Conservation (phyloP, 2,113 vertebrate species). For the Saguinus imperator region DNA sequence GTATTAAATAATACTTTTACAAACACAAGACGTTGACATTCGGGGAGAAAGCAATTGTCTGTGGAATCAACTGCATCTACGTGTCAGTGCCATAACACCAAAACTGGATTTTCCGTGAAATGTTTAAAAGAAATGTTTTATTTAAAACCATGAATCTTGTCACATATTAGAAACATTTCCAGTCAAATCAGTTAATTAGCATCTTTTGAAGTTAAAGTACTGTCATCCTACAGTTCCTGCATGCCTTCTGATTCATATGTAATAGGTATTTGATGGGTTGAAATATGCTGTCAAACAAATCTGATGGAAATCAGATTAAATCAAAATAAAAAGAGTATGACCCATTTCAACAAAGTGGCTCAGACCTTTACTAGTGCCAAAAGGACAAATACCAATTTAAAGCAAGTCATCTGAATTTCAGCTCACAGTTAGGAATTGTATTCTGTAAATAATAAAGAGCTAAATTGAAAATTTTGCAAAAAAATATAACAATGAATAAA, state of each 20-base stretch:
- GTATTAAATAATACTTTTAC: not conserved
- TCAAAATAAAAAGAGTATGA: not conserved
- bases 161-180: slow-evolving; percentile 18
- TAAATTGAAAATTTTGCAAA: not conserved
- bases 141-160: slow-evolving; percentile 22
- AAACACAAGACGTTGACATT: not conserved
- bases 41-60: not conserved
- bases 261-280: slow-evolving; percentile 24
- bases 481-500: not conserved
- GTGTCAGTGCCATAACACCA: not conserved
- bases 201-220: not conserved
- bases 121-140: slow-evolving; percentile 44
- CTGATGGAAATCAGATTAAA: not conserved
- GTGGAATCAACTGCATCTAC: not conserved
- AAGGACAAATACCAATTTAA: not conserved
- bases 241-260: slow-evolving; percentile 19
- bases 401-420: not conserved
- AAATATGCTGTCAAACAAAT: slow-evolving; percentile 36
- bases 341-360: not conserved
- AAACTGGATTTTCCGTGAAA: slow-evolving; percentile 35
- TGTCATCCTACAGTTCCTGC: not conserved
- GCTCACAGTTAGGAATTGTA: not conserved
- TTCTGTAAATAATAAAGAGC: not conserved
- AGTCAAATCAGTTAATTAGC: slow-evolving; percentile 53
- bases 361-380: not conserved